Evolutionary conservation across 2,888 invertebrate genomes (phyloP), one percentile per base, ranked within the genome.

Genomic region (Ichneumoninae sp.): DNA sequence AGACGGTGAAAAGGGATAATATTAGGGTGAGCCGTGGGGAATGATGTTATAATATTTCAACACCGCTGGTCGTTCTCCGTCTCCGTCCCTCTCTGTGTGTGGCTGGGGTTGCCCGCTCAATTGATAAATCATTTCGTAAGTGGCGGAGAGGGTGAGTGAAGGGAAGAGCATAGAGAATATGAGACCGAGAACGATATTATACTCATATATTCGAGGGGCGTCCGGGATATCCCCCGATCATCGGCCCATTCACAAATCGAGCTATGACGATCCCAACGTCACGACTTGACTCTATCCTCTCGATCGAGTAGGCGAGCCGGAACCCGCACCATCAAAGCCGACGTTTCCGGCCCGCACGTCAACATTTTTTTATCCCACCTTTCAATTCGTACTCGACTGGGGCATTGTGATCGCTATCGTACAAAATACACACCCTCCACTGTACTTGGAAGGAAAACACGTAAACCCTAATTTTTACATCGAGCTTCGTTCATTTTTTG

Each of bases 41-140:
- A 91, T 91, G 90, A 92, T 92, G 91, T 93, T 93, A 93, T 93
- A 93, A 93, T 93, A 93, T 93, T 93, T 93, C 93, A 92, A 91
- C 91, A 91, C 92, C 89, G 73, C 63, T 30, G 30, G 33, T 63
- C 13, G 30, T 63, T 63, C 26, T 63, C 44, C 44, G 44, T 63
- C 63, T 63, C 63, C n/a, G 30, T 63, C 63, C 16, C n/a, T 16
- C n/a, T 63, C 63, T 4, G 81, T 87, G 89, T 90, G 89, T 90
- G 90, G 90, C 88, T 89, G 88, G 91, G 91, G 90, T 91, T 91
- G 90, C 83, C 88, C 87, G 89, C 88, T 91, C 91, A 91, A 92
- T 92, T 92, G 92, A 92, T 92, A 92, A 92, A 93, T 93, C 92
- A 91, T 91, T 90, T 90, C 86, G 89, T 89, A 91, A 91, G 91